A percentile compares a stretch with the other conserved stretches of the same genome.
Evolutionary conservation across 2,797 vertebrate genomes (phyloP).

Genomic region (Centropyge bicolor): DNA sequence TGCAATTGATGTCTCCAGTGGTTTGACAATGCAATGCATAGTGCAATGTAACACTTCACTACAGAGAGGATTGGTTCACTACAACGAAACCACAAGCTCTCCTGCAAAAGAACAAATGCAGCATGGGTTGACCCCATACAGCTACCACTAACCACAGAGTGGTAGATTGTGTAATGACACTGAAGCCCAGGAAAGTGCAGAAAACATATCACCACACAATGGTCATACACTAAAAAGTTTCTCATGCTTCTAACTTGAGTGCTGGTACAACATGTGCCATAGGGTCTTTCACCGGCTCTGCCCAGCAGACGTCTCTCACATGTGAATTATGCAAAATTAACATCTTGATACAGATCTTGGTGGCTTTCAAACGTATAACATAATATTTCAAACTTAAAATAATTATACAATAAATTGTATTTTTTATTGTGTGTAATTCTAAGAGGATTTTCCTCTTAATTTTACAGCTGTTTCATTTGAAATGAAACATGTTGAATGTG

Average conservation of each 20-base stretch:
- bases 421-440: not conserved
- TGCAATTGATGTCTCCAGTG: constrained; percentile 50
- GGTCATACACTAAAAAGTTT: constrained; percentile 11
- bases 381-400: not conserved
- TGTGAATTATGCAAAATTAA: not conserved
- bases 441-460: not conserved
- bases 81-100: constrained; percentile 65
- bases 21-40: constrained; percentile 57
- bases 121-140: constrained; percentile 39
- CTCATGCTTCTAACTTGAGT: not conserved
- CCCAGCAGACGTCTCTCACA: not conserved
- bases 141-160: constrained; percentile 55
- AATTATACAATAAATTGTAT: not conserved
- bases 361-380: not conserved
- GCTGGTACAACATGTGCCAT: not conserved
- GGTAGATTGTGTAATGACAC: constrained; percentile 51
- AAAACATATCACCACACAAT: constrained; percentile 46
- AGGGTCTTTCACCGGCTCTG: not conserved
- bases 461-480: not conserved
- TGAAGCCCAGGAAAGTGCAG: constrained; percentile 38
- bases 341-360: not conserved
- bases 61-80: constrained; percentile 47
- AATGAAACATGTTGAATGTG: not conserved
- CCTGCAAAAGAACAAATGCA: constrained; percentile 54
- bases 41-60: constrained; percentile 50